Base-by-base conservation (phyloP, 2,797 vertebrate species). In the Agapornis canus region DNA sequence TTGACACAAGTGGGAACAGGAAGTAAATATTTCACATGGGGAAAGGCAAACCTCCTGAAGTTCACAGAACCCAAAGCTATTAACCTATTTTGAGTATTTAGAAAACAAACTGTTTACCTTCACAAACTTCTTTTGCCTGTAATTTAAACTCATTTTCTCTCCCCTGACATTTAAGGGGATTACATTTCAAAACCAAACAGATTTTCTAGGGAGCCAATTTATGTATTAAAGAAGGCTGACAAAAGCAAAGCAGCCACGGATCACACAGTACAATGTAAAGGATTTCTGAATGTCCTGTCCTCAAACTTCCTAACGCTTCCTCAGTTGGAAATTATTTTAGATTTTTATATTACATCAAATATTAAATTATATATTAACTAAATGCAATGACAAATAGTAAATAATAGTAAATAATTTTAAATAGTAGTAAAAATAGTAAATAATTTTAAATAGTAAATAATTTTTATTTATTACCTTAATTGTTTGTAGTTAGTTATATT, bases 101-200 rank as follows among this genome's bases (percentile, higher is more conserved):
- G 86, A 84, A 95, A 95, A 86, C 85, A 94, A 96, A 96, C 90
- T 83, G 59, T 94, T 97, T 95, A 84, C 82, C 59, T 89, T 76
- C 48, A 40, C 47, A 52, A 52, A 56, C 72, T 81, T 88, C 23
- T 81, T 87, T 88, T 79, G 49, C 32, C 80, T 83, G 70, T 70
- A 89, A 90, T 82, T 93, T 86, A 70, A 92, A 71, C 40, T 47
- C 13, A 40, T 92, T 93, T 94, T 82, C 56, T 89, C 68, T 92
- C 40, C 48, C n/a, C 14, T 82, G 63, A 31, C 23, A 48, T 89
- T 94, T 72, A 73, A 94, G 56, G 40, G 72, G 73, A 73, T 84
- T 71, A 69, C 23, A 52, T 91, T 94, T 95, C 69, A 91, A 91
- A 93, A 87, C 3, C 57, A 87, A 92, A 78, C 68, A 85, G 43